phyloP scores from a whole-genome alignment of 2,888 invertebrate genomes.

The Schrankia costaestrigalis region DNA sequence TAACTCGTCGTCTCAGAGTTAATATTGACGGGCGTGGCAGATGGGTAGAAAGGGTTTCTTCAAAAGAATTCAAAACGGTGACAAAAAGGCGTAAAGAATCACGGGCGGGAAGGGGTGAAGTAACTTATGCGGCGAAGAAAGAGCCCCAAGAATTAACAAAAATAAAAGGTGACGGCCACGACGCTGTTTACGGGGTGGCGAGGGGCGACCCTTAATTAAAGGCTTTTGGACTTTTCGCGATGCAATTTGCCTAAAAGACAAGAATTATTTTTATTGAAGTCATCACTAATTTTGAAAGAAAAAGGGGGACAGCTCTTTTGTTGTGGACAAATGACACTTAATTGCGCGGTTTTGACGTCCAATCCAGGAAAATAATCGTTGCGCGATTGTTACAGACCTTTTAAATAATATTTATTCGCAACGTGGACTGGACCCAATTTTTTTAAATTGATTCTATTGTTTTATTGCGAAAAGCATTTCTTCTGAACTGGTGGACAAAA shows the following conservation, averaged over 20 bases:
- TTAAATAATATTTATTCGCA: constrained; percentile 3
- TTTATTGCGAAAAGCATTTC: too few species aligned
- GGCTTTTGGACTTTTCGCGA: constrained; percentile 80
- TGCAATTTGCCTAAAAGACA: constrained; percentile 81
- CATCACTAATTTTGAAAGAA: constrained; percentile 78
- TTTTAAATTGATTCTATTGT: too few species aligned
- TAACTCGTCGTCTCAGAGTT: constrained; percentile 72
- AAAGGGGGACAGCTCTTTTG: constrained; percentile 63
- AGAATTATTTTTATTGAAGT: constrained; percentile 82
- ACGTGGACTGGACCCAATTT: too few species aligned
- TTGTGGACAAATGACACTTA: constrained; percentile 74
- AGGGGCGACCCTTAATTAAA: constrained; percentile 77
- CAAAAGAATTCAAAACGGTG: constrained; percentile 79
- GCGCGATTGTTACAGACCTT: constrained; percentile 35
- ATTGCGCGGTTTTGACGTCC: constrained; percentile 70
- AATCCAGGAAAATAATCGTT: constrained; percentile 53
- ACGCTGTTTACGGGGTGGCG: constrained; percentile 72
- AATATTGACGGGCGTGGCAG: constrained; percentile 81
- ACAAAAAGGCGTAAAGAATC: constrained; percentile 81
- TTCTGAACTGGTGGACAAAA: too few species aligned
- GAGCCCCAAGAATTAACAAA: constrained; percentile 76
- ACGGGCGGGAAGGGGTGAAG: constrained; percentile 66
- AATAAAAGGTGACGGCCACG: constrained; percentile 79
- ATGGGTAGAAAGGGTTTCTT: constrained; percentile 76
- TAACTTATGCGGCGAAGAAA: constrained; percentile 81